Percentiles rank a stretch among this genome's conserved stretches.
Evolutionary conservation across 2,113 vertebrate species (phyloP).

Genomic region (Nannobrachium achirus): DNA sequence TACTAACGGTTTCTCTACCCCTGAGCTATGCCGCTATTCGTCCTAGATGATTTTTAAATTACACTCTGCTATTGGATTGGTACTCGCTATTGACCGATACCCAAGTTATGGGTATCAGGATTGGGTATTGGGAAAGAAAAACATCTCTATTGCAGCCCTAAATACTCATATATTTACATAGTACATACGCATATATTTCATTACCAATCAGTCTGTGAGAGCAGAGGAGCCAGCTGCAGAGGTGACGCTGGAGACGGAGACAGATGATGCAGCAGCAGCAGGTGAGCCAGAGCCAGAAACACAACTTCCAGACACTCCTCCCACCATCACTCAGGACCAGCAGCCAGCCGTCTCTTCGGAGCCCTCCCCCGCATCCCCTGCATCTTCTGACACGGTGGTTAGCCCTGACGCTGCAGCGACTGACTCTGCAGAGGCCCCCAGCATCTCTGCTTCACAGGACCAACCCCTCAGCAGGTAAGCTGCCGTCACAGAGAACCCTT

Average conservation of each 20-base stretch:
- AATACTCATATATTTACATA: too few species aligned
- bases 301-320: constrained; percentile 62
- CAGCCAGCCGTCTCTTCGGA: constrained; percentile 56
- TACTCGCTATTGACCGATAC: too few species aligned
- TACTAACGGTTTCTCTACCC: too few species aligned
- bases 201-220: constrained; percentile 71
- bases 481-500: constrained; percentile 1
- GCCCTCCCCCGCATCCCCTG: constrained; percentile 3
- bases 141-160: too few species aligned
- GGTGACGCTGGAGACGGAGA: constrained; percentile 23
- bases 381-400: constrained; percentile 11
- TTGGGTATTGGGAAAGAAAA: too few species aligned
- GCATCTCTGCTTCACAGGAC: constrained; percentile 80
- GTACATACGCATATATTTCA: constrained; percentile 27
- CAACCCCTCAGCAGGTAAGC: constrained; percentile 80
- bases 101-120: too few species aligned
- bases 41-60: too few species aligned
- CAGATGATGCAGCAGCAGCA: constrained; percentile 5
- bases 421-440: constrained; percentile 75
- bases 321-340: constrained; percentile 61
- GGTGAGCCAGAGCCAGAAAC: constrained; percentile 43
- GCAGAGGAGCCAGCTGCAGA: constrained; percentile 45
- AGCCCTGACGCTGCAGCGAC: background rate
- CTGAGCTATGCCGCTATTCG: too few species aligned
- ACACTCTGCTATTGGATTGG: too few species aligned